Conservation (phyloP, 2,888 invertebrate species). For the Drosophila nigritarsus region DNA sequence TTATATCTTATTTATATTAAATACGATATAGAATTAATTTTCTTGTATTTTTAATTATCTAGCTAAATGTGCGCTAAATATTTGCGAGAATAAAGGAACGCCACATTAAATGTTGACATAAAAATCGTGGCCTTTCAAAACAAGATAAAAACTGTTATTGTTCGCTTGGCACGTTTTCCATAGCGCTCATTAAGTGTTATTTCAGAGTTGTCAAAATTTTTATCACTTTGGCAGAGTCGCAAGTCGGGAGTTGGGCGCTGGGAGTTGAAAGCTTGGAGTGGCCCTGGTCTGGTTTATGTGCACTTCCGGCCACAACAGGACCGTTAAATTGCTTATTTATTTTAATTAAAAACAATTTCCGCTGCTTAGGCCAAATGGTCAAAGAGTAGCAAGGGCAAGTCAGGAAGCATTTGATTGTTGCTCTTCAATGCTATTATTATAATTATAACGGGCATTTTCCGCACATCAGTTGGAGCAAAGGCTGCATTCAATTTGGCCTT, state of each 20-base stretch:
- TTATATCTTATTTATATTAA: neutral
- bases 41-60: neutral
- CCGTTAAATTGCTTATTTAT: conserved; percentile 60
- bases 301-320: conserved; percentile 49
- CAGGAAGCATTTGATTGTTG: conserved; percentile 61
- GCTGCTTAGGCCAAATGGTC: conserved; percentile 46
- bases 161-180: conserved; percentile 21
- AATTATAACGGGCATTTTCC: conserved; percentile 58
- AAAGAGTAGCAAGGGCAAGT: neutral
- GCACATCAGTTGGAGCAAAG: conserved; percentile 20
- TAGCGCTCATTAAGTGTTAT: conserved; percentile 34
- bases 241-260: neutral
- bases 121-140: neutral
- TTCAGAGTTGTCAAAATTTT: conserved; percentile 32
- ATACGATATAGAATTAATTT: neutral
- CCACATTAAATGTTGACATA: neutral
- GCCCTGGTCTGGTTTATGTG: conserved; percentile 28
- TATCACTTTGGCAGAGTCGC: conserved; percentile 7
- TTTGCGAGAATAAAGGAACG: neutral
- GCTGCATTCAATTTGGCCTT: conserved; percentile 40
- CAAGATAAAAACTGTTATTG: neutral
- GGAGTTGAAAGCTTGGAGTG: neutral
- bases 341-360: conserved; percentile 76
- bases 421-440: conserved; percentile 39
- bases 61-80: neutral